Conservation (phyloP, 2,888 invertebrate species). For the Ennomos fuscantarius region DNA sequence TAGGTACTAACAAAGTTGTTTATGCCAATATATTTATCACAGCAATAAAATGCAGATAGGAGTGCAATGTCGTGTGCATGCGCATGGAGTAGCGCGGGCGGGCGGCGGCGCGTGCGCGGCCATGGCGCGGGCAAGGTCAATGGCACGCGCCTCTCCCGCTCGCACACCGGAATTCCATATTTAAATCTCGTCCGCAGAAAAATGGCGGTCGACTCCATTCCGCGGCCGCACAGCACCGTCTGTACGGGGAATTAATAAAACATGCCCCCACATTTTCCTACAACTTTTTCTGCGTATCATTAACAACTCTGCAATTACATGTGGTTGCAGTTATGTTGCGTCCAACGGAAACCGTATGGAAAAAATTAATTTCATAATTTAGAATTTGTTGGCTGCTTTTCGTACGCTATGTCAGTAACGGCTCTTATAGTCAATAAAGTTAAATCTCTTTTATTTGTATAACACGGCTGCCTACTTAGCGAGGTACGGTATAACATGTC, state of each 20-base stretch:
- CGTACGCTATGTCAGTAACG: slow-evolving; percentile 51
- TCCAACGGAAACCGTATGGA: slow-evolving; percentile 46
- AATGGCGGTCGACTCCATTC: slow-evolving; percentile 83
- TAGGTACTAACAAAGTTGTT: slow-evolving; percentile 10
- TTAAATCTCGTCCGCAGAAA: slow-evolving; percentile 85
- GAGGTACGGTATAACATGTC: slow-evolving; percentile 42
- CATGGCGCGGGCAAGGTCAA: slow-evolving; percentile 80
- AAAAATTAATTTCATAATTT: slow-evolving; percentile 60
- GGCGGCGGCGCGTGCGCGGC: slow-evolving; percentile 73
- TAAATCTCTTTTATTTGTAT: slow-evolving; percentile 47
- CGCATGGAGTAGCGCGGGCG: slow-evolving; percentile 38
- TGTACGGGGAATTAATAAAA: slow-evolving; percentile 84
- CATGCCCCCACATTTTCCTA: slow-evolving; percentile 75
- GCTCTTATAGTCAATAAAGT: slow-evolving; percentile 55
- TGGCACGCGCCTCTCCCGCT: slow-evolving; percentile 83
- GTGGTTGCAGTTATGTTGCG: slow-evolving; percentile 62
- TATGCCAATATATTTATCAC: slow-evolving; percentile 25
- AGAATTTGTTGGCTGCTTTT: slow-evolving; percentile 40
- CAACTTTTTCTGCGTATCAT: slow-evolving; percentile 73
- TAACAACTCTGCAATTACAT: slow-evolving; percentile 66
- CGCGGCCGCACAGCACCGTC: slow-evolving; percentile 67
- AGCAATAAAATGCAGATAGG: slow-evolving; percentile 55
- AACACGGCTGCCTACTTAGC: slow-evolving; percentile 41
- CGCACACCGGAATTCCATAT: slow-evolving; percentile 86
- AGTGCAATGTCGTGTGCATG: slow-evolving; percentile 56